Percentiles rank a stretch among this genome's conserved stretches.
phyloP scores from a whole-genome alignment of 2,888 invertebrate species.

The Agrenia bidenticulata region DNA sequence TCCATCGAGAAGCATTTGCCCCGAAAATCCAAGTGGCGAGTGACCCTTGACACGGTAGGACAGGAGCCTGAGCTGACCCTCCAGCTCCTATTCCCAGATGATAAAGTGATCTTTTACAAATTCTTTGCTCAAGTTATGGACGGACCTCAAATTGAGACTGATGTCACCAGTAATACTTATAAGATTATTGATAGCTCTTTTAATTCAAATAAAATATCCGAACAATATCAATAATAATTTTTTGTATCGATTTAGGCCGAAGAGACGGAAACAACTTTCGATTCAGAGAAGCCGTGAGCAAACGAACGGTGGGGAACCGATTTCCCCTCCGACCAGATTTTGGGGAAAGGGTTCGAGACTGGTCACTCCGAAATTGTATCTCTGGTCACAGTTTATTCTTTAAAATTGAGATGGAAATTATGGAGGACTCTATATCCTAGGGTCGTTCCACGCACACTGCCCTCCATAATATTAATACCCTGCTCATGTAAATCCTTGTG shows the following conservation, averaged over 20 bases:
- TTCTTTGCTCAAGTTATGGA: slow-evolving; percentile 27
- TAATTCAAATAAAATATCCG: no score
- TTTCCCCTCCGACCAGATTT: slow-evolving; percentile 15
- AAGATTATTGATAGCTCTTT: no score
- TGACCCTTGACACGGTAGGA: slow-evolving; percentile 20
- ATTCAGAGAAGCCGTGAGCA: slow-evolving; percentile 14
- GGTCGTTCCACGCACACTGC: no score
- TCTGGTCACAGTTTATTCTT: slow-evolving; percentile 27
- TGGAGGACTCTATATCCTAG: slow-evolving; percentile 32
- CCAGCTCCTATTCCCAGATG: slow-evolving; percentile 26
- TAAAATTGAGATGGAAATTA: slow-evolving; percentile 25
- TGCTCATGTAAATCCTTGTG: no score
- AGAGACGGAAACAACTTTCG: not conserved
- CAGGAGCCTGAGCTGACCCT: slow-evolving; percentile 24
- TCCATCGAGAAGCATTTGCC: slow-evolving; percentile 33
- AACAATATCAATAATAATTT: no score
- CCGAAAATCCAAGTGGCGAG: slow-evolving; percentile 26
- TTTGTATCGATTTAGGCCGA: no score
- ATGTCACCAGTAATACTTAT: not conserved
- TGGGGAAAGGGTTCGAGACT: not conserved
- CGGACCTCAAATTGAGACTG: slow-evolving; percentile 19
- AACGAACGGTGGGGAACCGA: slow-evolving; percentile 7
- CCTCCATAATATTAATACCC: no score
- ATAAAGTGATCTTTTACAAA: slow-evolving; percentile 25
- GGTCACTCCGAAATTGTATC: slow-evolving; percentile 8